A percentile compares a stretch with the other conserved stretches of the same genome.
These are phyloP conservation scores for Falco peregrinus DNA, from an alignment of 2,797 vertebrate genomes.

Conservation along the genomic window DNA sequence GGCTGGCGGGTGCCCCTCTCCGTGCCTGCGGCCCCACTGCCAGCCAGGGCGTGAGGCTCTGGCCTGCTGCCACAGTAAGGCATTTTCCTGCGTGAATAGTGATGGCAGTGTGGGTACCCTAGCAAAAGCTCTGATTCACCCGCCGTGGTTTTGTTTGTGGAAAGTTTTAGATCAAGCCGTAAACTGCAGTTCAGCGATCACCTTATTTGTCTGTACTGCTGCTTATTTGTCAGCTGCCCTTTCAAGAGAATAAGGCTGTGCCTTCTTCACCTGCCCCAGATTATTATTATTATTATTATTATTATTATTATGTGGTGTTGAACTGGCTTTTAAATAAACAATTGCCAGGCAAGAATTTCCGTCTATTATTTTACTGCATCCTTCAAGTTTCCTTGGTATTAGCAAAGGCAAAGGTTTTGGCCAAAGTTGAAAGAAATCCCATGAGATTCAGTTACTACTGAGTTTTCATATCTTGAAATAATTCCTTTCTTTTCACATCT, in stretches of 20 bases:
- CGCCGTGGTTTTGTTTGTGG: neutral
- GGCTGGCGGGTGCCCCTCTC: neutral
- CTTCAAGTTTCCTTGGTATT: constrained; percentile 1
- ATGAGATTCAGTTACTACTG: neutral
- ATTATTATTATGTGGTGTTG: neutral
- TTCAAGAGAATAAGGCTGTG: neutral
- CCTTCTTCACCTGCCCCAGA: neutral
- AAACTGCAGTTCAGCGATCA: neutral
- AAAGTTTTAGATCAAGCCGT: neutral
- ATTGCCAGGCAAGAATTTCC: neutral
- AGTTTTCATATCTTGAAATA: neutral
- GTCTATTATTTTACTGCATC: constrained; percentile 5
- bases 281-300: neutral
- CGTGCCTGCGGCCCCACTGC: fast-evolving
- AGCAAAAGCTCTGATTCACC: neutral
- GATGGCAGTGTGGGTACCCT: neutral
- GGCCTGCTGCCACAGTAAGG: neutral
- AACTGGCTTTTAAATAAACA: neutral
- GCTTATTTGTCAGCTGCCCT: neutral
- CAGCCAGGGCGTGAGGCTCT: fast-evolving
- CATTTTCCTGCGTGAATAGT: neutral
- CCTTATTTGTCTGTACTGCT: neutral
- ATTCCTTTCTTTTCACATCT: neutral
- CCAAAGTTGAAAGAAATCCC: neutral
- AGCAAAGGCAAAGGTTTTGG: neutral